phyloP scores from a whole-genome alignment of 2,888 invertebrate species.

The Nemoura dubitans region DNA sequence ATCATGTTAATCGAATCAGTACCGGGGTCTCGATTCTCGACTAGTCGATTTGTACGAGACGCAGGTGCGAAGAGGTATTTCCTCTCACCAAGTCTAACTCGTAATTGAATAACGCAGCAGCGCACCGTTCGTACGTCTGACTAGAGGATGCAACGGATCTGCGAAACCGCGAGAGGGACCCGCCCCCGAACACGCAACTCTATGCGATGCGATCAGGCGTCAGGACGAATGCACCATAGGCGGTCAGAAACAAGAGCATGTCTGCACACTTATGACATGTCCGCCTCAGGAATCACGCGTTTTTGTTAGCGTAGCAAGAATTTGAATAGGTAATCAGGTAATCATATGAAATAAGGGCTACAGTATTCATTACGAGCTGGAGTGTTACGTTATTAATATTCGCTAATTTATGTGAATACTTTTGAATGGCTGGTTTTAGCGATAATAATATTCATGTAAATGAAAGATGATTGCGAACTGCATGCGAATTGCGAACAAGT shows the following conservation, averaged over 20 bases:
- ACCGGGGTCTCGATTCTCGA: not conserved
- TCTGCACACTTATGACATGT: not conserved
- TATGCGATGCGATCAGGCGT: not conserved
- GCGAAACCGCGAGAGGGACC: not conserved
- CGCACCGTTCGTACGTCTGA: too few relatives aligned
- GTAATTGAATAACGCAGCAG: not conserved
- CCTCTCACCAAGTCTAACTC: not conserved
- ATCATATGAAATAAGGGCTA: not conserved
- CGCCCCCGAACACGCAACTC: not conserved
- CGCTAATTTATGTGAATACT: not conserved
- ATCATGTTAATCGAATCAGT: slow-evolving; percentile 19
- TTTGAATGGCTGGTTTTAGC: not conserved
- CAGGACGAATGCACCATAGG: not conserved
- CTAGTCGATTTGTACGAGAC: not conserved
- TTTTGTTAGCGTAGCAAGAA: not conserved
- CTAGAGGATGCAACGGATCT: not conserved
- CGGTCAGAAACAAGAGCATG: not conserved
- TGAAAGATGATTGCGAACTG: not conserved
- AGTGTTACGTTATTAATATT: not conserved
- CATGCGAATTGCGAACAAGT: not conserved
- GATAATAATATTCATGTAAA: not conserved
- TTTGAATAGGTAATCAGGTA: not conserved
- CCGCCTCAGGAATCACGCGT: not conserved
- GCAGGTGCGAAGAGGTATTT: not conserved
- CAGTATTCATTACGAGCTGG: not conserved